Percentiles rank a stretch among this genome's conserved stretches.
Conservation (phyloP, 2,113 vertebrate genomes). For the Reinhardtius hippoglossoides region DNA sequence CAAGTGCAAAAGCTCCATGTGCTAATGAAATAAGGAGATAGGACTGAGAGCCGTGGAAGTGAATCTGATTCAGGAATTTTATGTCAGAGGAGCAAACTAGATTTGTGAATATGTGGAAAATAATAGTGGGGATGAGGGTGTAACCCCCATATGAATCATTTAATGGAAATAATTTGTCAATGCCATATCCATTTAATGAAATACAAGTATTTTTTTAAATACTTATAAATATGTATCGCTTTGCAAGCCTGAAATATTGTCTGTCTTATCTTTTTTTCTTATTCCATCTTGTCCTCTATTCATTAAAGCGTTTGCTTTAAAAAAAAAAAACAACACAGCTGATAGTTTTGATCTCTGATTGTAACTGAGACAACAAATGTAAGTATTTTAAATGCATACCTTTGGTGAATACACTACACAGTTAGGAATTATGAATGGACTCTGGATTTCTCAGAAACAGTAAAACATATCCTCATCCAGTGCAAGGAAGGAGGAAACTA, state of each 20-base stretch:
- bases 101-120: background rate
- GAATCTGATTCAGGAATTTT: background rate
- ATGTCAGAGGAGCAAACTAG: background rate
- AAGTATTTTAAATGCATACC: too few species aligned
- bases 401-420: too few species aligned
- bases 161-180: background rate
- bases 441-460: too few species aligned
- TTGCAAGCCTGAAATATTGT: slow-evolving; percentile 14
- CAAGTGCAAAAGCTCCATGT: background rate
- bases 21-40: background rate
- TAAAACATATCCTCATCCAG: too few species aligned
- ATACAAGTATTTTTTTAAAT: slow-evolving; percentile 1
- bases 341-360: background rate
- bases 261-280: slow-evolving; percentile 1
- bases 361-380: background rate
- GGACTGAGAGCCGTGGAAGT: background rate
- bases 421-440: too few species aligned
- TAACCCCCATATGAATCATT: background rate
- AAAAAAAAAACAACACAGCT: too few species aligned
- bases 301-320: slow-evolving; percentile 16
- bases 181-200: background rate
- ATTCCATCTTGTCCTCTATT: background rate
- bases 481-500: too few species aligned
- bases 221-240: background rate
- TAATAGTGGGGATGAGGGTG: background rate